phyloP scores from a whole-genome alignment of 2,888 invertebrate species.

The Tridacna crocea region DNA sequence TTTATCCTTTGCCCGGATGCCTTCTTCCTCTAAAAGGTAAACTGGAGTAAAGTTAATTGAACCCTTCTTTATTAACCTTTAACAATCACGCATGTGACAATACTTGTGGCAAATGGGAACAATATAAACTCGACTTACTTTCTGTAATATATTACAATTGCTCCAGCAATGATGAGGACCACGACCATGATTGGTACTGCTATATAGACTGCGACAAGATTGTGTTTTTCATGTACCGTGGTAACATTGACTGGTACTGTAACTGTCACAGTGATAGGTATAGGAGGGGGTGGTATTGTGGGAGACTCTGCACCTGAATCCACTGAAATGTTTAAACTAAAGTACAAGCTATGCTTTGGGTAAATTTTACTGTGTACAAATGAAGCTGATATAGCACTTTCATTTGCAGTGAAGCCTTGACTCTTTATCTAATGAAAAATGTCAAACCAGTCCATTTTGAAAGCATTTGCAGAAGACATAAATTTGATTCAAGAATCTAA shows the following conservation, averaged over 20 bases:
- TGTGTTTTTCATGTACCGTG: slow-evolving; percentile 55
- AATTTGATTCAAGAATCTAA: too few species aligned
- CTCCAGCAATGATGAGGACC: slow-evolving; percentile 61
- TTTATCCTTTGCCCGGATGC: too few species aligned
- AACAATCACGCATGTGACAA: too few species aligned
- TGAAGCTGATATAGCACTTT: neutral
- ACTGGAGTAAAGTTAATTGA: too few species aligned
- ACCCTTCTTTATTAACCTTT: too few species aligned
- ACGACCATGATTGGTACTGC: slow-evolving; percentile 69
- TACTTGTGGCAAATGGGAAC: too few species aligned
- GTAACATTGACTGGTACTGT: slow-evolving; percentile 47
- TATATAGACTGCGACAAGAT: slow-evolving; percentile 69
- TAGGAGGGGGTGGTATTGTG: slow-evolving; percentile 25
- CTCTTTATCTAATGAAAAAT: neutral
- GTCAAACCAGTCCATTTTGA: neutral
- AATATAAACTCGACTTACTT: slow-evolving; percentile 61
- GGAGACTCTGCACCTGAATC: slow-evolving; percentile 46
- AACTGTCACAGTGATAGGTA: slow-evolving; percentile 35
- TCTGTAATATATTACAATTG: slow-evolving; percentile 71
- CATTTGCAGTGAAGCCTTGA: neutral
- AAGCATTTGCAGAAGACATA: neutral
- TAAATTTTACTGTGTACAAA: neutral
- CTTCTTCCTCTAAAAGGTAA: too few species aligned
- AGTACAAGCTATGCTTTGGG: too few species aligned
- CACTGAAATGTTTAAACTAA: slow-evolving; percentile 37